These are phyloP conservation scores for Phytoseiulus persimilis DNA, from an alignment of 2,888 invertebrate species.

Conservation along the genomic window DNA sequence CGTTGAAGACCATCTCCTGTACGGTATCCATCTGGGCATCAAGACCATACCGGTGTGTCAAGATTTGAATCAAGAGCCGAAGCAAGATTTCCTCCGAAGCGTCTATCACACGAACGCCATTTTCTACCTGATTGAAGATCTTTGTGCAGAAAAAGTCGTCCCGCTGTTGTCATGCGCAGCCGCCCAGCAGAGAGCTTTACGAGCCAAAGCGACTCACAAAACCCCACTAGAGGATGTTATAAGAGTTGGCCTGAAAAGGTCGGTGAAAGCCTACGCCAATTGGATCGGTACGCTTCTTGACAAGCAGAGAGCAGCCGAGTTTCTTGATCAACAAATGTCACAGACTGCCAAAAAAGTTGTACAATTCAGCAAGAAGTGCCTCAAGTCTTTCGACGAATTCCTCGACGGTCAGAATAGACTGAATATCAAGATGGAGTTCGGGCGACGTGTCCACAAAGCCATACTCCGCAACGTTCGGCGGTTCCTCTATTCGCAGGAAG, in stretches of 20 bases:
- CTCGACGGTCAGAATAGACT: conserved; percentile 29
- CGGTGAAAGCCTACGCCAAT: conserved; percentile 6
- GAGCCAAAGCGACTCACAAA: not conserved
- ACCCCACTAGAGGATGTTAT: conserved; percentile 8
- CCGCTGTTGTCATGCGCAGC: not conserved
- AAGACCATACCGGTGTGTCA: conserved; percentile 21
- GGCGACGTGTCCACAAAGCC: conserved; percentile 18
- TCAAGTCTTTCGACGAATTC: conserved; percentile 12
- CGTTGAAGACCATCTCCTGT: conserved; percentile 7
- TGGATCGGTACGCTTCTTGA: not conserved
- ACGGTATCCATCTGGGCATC: conserved; percentile 30
- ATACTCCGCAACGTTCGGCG: conserved; percentile 12
- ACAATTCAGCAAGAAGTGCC: not conserved
- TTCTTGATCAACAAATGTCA: not conserved
- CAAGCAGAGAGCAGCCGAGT: not conserved
- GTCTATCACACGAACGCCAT: conserved; percentile 32
- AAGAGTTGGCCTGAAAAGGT: conserved; percentile 14
- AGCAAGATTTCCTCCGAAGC: conserved; percentile 21
- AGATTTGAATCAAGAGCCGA: conserved; percentile 17
- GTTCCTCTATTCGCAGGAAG: conserved; percentile 13
- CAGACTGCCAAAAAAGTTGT: conserved; percentile 17
- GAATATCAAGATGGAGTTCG: not conserved
- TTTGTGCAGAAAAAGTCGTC: conserved; percentile 1
- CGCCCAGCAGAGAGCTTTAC: not conserved
- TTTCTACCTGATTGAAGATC: conserved; percentile 21